Percentiles rank a stretch among this genome's conserved stretches.
Conservation (phyloP, 2,888 invertebrate genomes). For the Pristionchus entomophagus region DNA sequence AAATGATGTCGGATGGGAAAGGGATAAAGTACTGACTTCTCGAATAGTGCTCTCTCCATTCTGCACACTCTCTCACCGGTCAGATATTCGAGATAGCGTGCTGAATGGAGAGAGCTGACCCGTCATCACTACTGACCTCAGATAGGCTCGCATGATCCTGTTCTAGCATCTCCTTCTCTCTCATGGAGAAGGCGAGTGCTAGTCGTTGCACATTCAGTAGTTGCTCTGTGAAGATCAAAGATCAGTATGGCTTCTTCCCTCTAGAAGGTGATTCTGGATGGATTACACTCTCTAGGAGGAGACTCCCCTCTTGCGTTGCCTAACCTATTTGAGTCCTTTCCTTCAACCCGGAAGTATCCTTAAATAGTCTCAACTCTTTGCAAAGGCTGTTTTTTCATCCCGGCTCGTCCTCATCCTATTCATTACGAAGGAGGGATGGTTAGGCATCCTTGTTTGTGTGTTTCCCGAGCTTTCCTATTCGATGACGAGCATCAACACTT, state of each 20-base stretch:
- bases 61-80: no score
- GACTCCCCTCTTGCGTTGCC: neutral
- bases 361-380: neutral
- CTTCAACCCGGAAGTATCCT: neutral
- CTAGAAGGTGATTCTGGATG: no score
- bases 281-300: no score
- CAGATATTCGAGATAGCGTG: neutral
- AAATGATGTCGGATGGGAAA: neutral
- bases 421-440: neutral
- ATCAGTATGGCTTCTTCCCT: neutral
- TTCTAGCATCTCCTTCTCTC: neutral
- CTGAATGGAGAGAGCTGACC: no score
- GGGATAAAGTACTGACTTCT: neutral
- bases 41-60: no score
- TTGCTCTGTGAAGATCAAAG: slow-evolving; percentile 3
- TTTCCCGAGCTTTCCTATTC: neutral
- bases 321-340: neutral
- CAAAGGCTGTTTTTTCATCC: neutral
- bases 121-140: neutral
- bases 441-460: neutral
- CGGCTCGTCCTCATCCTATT: neutral
- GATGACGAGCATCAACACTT: neutral
- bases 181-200: neutral
- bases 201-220: neutral
- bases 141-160: neutral